These are phyloP conservation scores for Enteromius treurensis DNA, from an alignment of 2,797 vertebrate genomes.

Conservation along the genomic window DNA sequence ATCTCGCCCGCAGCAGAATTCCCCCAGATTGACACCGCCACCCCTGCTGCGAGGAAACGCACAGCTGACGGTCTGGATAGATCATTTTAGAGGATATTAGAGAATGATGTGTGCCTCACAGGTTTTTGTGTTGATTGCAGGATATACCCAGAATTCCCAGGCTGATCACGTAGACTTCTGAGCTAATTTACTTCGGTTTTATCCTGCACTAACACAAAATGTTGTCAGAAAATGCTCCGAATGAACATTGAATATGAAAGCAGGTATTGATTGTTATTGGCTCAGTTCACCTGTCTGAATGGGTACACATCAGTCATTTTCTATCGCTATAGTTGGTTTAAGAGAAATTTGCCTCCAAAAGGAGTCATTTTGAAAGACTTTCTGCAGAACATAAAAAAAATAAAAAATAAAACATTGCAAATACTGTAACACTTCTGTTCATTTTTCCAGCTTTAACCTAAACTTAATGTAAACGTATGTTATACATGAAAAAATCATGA, in stretches of 20 bases:
- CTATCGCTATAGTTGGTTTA: neutral
- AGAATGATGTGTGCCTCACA: slow-evolving; percentile 39
- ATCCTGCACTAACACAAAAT: neutral
- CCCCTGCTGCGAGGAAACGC: slow-evolving; percentile 47
- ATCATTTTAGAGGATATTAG: slow-evolving; percentile 19
- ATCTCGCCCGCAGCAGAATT: slow-evolving; percentile 50
- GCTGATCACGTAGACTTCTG: neutral
- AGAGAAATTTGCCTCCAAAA: neutral
- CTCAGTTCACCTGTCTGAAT: neutral
- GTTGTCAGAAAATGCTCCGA: slow-evolving; percentile 1
- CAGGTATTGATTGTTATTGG: slow-evolving; percentile 13
- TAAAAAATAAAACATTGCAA: too few relatives aligned
- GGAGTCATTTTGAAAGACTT: neutral
- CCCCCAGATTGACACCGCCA: slow-evolving; percentile 48
- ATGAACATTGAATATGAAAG: neutral
- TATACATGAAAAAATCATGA: neutral
- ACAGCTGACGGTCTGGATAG: slow-evolving; percentile 25
- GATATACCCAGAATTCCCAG: slow-evolving; percentile 30
- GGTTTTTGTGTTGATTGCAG: slow-evolving; percentile 31
- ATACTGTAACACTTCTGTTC: neutral
- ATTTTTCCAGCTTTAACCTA: neutral
- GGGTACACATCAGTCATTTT: neutral
- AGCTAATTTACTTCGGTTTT: neutral
- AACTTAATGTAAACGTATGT: neutral
- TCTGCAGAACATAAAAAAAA: neutral